Evolutionary conservation across 2,888 invertebrate species (phyloP), one percentile per base, ranked within the genome.

Genomic region (Xestia xanthographa): DNA sequence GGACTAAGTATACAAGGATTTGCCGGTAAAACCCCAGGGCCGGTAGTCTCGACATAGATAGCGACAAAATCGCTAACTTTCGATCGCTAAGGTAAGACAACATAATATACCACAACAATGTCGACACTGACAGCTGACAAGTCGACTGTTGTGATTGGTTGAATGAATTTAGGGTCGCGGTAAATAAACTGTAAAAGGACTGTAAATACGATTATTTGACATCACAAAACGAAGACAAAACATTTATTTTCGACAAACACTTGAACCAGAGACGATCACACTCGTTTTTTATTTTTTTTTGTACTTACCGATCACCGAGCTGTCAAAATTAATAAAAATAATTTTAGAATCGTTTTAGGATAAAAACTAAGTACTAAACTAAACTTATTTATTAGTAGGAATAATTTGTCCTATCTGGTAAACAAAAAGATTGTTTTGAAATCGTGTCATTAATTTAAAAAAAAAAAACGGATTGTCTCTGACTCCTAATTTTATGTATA

Each of bases 241-340:
- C 85, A 74, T 68, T 60, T 56, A 50, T 45, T 62, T 66, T 69
- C 14, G 26, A 85, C 63, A 63, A 38, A 68, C 70, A 71, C 29
- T 34, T 9, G 20, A 50, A 72, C 70, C 75, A 67, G 9, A 5
- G 75, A 82, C 82, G 38, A 62, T 62, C 85, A 82, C 85, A 82
- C 60, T 41, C 11, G 26, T 17, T 68, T 70, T 66, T 67, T 66
- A 62, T 58, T 65, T 34, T 62, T 72, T 72, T 70, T 77, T 56
- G 67, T 83, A 94, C 94, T 94, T 90, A 94, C 94, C 94, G 92
- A 80, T 84, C 87, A 80, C 91, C 85, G 69, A 91, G 90, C 94
- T 94, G 93, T 93, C 85, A 86, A 91, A 89, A 90, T 89, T 85
- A 86, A 87, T 83, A 80, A 74, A 82, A 69, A 79, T 22, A 63